Conservation (phyloP, 2,113 vertebrate genomes). For the Entelurus aequoreus region DNA sequence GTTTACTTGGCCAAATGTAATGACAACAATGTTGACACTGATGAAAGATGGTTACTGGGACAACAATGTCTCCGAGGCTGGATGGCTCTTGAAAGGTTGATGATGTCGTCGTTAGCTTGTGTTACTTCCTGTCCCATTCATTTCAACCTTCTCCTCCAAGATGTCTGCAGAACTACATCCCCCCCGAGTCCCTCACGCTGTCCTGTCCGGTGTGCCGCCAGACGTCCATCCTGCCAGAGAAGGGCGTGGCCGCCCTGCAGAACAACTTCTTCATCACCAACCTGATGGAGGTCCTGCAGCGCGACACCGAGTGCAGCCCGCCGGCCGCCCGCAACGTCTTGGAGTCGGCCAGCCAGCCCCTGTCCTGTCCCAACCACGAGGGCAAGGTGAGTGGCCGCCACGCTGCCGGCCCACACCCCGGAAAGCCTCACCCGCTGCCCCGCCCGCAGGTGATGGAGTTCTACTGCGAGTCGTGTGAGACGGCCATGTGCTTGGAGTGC, state of each 20-base stretch:
- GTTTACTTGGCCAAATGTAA: too few relatives aligned
- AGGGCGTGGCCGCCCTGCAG: slow-evolving; percentile 87
- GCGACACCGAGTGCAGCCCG: slow-evolving; percentile 73
- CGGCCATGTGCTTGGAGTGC: slow-evolving; percentile 92
- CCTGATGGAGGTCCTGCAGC: slow-evolving; percentile 92
- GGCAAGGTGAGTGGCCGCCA: slow-evolving; percentile 59
- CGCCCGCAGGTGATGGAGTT: slow-evolving; percentile 89
- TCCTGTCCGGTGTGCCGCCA: slow-evolving; percentile 92
- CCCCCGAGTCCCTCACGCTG: slow-evolving; percentile 86
- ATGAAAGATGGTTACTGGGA: too few relatives aligned
- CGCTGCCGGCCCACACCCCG: background rate
- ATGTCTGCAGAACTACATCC: slow-evolving; percentile 94
- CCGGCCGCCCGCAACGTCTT: slow-evolving; percentile 73
- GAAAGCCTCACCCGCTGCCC: slow-evolving; percentile 4
- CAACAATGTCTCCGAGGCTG: too few relatives aligned
- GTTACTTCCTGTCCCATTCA: too few relatives aligned
- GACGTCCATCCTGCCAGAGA: slow-evolving; percentile 91
- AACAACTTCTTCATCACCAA: slow-evolving; percentile 98
- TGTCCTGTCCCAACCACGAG: slow-evolving; percentile 92
- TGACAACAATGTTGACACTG: too few relatives aligned
- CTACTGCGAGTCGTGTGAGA: slow-evolving; percentile 96
- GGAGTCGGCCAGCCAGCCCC: slow-evolving; percentile 80
- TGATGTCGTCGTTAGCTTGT: too few relatives aligned
- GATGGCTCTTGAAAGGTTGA: too few relatives aligned
- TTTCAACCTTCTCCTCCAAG: slow-evolving; percentile 47